Evolutionary conservation across 1,140 invertebrate species (phyloP), one percentile per base, ranked within the genome.

Genomic region (Pemphigus obesinymphae): DNA sequence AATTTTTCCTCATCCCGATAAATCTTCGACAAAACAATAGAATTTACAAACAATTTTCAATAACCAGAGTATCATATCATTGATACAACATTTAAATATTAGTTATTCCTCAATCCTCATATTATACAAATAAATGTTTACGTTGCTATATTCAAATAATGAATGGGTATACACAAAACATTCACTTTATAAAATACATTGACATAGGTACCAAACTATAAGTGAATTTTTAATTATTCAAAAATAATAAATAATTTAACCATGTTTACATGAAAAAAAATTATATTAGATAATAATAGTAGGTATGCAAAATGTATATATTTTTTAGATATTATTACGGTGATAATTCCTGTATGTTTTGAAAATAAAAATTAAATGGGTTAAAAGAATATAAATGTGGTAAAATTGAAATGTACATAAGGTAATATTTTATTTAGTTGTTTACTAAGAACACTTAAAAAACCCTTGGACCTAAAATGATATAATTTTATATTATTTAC

Each of bases 71-170:
- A 66, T 66, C 3, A 61, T 37, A 66, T 66, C 23, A 70, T 43
- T 45, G 66, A 43, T 70, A 70, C n/a, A 70, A 70, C n/a, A n/a
- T n/a, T n/a, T n/a, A n/a, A n/a, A n/a, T 68, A 43, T 26, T 45
- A 70, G 40, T 70, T 66, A n/a, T n/a, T 45, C 13, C 29, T 31
- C 20, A 70, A 11, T 58, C 6, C 20, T 34, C 15, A n/a, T 17
- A 31, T 45, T 48, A 31, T 50, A 48, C 17, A 31, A 73, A 48
- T 73, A 73, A 48, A 73, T 20, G 43, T 17, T 50, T 73, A 50
- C 31, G 8, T 8, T 0, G 29, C 17, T n/a, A 31, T 23, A 70
- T 45, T 43, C 23, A 45, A 15, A 70, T 31, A 31, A 73, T 29
- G 17, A 50, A 29, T 48, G 15, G 10, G 17, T 31, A 50, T 2